phyloP scores from a whole-genome alignment of 2,113 vertebrate species.

The Choloepus hoffmanni region DNA sequence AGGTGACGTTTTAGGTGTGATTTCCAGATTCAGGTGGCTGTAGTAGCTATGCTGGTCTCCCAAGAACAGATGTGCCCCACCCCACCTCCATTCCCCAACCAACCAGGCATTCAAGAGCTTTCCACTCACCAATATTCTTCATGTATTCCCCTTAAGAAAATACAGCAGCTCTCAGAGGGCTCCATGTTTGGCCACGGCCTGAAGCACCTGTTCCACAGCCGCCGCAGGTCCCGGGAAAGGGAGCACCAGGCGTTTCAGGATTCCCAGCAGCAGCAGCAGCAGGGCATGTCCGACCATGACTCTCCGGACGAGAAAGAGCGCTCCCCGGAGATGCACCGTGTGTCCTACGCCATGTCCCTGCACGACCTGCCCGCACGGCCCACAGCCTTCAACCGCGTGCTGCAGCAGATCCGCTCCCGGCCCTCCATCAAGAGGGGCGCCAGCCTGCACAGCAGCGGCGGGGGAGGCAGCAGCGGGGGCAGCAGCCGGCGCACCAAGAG shows the following conservation, averaged over 20 bases:
- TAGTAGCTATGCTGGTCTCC: neutral
- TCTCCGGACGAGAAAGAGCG: conserved; percentile 91
- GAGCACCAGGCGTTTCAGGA: conserved; percentile 88
- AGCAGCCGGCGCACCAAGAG: conserved; percentile 87
- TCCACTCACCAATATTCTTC: neutral
- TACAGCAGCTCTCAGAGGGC: conserved; percentile 92
- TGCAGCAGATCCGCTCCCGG: conserved; percentile 92
- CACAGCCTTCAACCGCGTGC: conserved; percentile 92
- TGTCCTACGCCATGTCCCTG: conserved; percentile 91
- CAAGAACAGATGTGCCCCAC: neutral
- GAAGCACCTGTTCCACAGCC: conserved; percentile 93
- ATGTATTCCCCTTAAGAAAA: conserved; percentile 85
- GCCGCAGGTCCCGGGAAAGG: conserved; percentile 89
- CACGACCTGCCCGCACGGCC: conserved; percentile 90
- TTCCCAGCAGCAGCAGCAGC: conserved; percentile 68
- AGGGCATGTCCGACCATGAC: conserved; percentile 88
- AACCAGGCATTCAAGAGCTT: neutral
- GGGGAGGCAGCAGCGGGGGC: conserved; percentile 60
- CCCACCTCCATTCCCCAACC: neutral
- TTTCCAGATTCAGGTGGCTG: neutral
- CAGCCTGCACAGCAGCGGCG: conserved; percentile 87
- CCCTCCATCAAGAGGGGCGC: conserved; percentile 91
- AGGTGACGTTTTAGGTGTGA: neutral
- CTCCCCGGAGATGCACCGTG: conserved; percentile 92
- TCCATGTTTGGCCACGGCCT: conserved; percentile 93